Evolutionary conservation across 2,797 vertebrate species (phyloP), one percentile per base, ranked within the genome.

Genomic region (Xenentodon cancila): DNA sequence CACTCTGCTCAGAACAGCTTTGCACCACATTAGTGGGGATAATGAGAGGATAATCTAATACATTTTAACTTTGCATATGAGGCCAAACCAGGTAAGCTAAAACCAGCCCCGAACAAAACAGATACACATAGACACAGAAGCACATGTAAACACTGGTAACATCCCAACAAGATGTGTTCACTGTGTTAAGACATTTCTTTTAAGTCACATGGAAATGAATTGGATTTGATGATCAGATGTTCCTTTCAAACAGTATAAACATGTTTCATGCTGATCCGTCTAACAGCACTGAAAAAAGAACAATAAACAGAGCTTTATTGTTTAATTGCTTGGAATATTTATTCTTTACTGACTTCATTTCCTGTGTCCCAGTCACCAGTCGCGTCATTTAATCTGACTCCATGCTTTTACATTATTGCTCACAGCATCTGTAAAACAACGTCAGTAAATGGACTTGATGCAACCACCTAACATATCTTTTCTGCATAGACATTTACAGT

Each of bases 401-500:
- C 13, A 5, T 15, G 37, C 37, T 40, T 13, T 15, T 40, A 15
- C 13, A 15, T 40, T 15, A 40, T 40, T 40, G 13, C 12, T 15
- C 37, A 40, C 37, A 40, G 13, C 37, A 15, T 40, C 37, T 15
- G 37, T 40, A 40, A 40, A 40, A 40, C 13, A 1, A 40, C 13
- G 13, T 11, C 12, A 61, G 45, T 52, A 71, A 68, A 64, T 19
- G 40, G 47, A 75, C 45, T 37, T 27, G 17, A 58, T 30, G 51
- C 3, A 37, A 51, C 27, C 4, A 6, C 34, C 53, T 17, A 19
- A 52, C 46, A 49, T 68, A 40, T 68, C 25, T 64, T 69, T 71
- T 81, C 58, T 81, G 68, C 73, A 63, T 55, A 76, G 80, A 82
- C 64, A 85, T 88, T 72, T 71, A 22, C 45, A 51, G 70, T 64